These are phyloP conservation scores for Neostethus bicornis DNA, from an alignment of 2,797 vertebrate species.

Conservation along the genomic window DNA sequence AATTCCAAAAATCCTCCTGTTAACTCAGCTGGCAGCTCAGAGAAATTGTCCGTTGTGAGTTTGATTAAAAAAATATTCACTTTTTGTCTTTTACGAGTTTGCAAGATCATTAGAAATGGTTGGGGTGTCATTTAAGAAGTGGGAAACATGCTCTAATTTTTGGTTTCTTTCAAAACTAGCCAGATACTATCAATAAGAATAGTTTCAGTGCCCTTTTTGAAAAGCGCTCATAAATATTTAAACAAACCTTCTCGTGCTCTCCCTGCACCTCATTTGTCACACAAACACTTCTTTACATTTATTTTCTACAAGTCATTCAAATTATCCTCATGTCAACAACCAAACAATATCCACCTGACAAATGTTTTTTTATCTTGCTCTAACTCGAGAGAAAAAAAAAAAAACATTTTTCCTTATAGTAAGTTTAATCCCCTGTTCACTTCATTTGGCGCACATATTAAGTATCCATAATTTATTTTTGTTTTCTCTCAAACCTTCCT, in stretches of 20 bases:
- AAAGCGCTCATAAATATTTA: slow-evolving; percentile 46
- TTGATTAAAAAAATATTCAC: slow-evolving; percentile 83
- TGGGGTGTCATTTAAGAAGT: background rate
- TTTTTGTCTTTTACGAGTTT: slow-evolving; percentile 79
- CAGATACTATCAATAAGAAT: background rate
- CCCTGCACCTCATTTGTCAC: slow-evolving; percentile 26
- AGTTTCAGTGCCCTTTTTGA: slow-evolving; percentile 9
- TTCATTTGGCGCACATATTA: slow-evolving; percentile 69
- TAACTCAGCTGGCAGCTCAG: slow-evolving; percentile 68
- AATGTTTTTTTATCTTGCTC: slow-evolving; percentile 31
- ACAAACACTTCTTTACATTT: slow-evolving; percentile 49
- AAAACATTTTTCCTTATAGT: slow-evolving; percentile 55
- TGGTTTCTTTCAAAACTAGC: background rate
- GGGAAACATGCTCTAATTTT: too few species aligned
- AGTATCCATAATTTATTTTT: slow-evolving; percentile 59
- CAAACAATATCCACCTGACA: slow-evolving; percentile 36
- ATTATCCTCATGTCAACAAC: slow-evolving; percentile 34
- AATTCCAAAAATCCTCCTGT: slow-evolving; percentile 47
- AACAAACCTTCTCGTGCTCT: slow-evolving; percentile 11
- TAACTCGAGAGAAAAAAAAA: slow-evolving; percentile 34
- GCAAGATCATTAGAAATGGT: slow-evolving; percentile 41
- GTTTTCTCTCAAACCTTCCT: slow-evolving; percentile 45
- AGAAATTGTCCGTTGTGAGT: slow-evolving; percentile 66
- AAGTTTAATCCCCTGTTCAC: slow-evolving; percentile 73
- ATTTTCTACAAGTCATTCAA: slow-evolving; percentile 39